phyloP scores from a whole-genome alignment of 1,140 invertebrate genomes.

The Lutraria rhynchaena region DNA sequence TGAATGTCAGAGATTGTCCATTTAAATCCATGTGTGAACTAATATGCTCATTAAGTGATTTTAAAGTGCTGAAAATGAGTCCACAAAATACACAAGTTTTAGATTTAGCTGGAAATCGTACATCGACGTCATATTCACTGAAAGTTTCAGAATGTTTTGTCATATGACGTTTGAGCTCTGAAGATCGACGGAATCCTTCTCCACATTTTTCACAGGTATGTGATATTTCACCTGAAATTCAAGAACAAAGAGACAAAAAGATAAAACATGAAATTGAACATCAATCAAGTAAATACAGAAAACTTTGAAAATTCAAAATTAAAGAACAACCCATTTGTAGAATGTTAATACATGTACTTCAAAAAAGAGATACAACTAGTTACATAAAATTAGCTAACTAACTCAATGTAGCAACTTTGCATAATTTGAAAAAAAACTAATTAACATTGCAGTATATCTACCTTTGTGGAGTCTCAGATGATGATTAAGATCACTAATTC shows the following conservation, averaged over 20 bases:
- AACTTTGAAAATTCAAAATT: too few species aligned
- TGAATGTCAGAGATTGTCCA: not conserved
- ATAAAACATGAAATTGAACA: too few species aligned
- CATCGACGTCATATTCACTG: not conserved
- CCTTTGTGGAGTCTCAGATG: constrained; percentile 54
- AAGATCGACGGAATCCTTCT: constrained; percentile 45
- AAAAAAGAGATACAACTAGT: too few species aligned
- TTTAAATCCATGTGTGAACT: constrained; percentile 24
- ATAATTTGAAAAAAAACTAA: too few species aligned
- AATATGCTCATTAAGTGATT: constrained; percentile 36
- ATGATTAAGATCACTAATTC: constrained; percentile 51
- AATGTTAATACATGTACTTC: too few species aligned
- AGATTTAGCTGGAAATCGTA: not conserved
- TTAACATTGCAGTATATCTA: too few species aligned
- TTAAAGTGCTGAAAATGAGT: constrained; percentile 23
- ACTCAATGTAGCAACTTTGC: too few species aligned
- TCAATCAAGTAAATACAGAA: too few species aligned
- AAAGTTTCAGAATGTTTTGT: constrained; percentile 3
- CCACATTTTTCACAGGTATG: constrained; percentile 54
- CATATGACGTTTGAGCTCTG: constrained; percentile 50
- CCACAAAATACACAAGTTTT: constrained; percentile 35
- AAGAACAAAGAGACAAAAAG: not conserved
- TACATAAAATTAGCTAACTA: too few species aligned
- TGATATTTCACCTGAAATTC: constrained; percentile 34
- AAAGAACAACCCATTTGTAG: too few species aligned